Evolutionary conservation across 2,888 invertebrate species (phyloP), one percentile per base, ranked within the genome.

Genomic region (Athripsodes cinereus): DNA sequence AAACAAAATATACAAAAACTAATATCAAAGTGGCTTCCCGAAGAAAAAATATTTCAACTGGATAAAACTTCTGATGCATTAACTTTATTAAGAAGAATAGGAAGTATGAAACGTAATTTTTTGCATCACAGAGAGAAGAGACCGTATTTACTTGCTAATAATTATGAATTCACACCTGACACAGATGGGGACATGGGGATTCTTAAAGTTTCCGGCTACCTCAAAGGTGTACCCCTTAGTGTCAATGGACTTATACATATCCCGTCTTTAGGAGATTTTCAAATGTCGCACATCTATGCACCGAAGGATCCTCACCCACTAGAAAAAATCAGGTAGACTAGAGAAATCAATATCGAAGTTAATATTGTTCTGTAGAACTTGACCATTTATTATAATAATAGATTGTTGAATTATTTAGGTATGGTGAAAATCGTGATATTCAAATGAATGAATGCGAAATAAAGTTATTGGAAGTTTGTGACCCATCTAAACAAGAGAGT

Each of bases 241-340:
- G 95, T 92, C 0, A 96, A 98, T 74, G 82, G 88, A 61, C 78
- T 97, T 55, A 81, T 99, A 21, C 95, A 99, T 69, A 83, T 99
- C 55, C 88, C 93, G 48, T 96, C 96, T 0, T 81, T 92, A 68
- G 97, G 97, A 8, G 93, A 96, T 69, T 98, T 90, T 70, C 96
- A 96, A 77, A 85, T 99, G 83, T 77, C 80, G 0, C 84, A 87
- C 70, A 90, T 97, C 64, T 85, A 86, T 71, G 81, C 81, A 0
- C 75, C 82, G 1, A 76, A 78, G 61, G 90, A 92, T 74, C 90
- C 89, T 1, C 84, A 86, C 70, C 81, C 83, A 55, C 65, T 83
- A 46, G 75, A 76, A 66, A 71, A 81, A 65, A 78, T 77, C n/a
- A 83, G 71, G 70, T 74, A 67, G 26, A 8, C 40, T 40, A n/a